These are phyloP conservation scores for Chlorops oryzae DNA, from an alignment of 1,140 invertebrate genomes.

Conservation along the genomic window DNA sequence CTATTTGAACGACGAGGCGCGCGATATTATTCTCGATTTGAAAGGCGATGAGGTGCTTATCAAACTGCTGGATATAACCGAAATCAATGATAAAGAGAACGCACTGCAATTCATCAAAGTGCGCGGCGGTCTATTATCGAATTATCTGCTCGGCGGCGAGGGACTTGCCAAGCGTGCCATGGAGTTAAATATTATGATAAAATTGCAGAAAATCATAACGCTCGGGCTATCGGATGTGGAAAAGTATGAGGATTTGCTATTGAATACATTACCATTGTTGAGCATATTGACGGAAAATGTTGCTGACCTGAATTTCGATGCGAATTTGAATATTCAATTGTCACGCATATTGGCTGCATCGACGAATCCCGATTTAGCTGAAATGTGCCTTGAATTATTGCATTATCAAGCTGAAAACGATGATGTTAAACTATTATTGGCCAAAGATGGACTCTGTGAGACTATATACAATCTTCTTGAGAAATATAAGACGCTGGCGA, in stretches of 20 bases:
- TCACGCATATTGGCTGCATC: slow-evolving; percentile 58
- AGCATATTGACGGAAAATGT: slow-evolving; percentile 68
- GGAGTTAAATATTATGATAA: slow-evolving; percentile 60
- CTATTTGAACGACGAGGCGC: slow-evolving; percentile 72
- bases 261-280: slow-evolving; percentile 65
- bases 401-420: slow-evolving; percentile 71
- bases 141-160: slow-evolving; percentile 71
- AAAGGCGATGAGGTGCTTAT: slow-evolving; percentile 55
- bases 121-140: slow-evolving; percentile 67
- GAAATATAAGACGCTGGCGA: slow-evolving; percentile 58
- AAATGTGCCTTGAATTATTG: slow-evolving; percentile 69
- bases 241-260: slow-evolving; percentile 54
- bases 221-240: slow-evolving; percentile 48
- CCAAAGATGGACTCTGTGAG: slow-evolving; percentile 67
- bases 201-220: slow-evolving; percentile 52
- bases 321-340: slow-evolving; percentile 54
- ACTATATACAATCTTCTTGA: slow-evolving; percentile 68
- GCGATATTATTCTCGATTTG: slow-evolving; percentile 57
- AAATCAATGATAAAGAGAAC: slow-evolving; percentile 33
- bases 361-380: slow-evolving; percentile 61
- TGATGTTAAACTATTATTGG: slow-evolving; percentile 67
- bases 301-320: slow-evolving; percentile 53
- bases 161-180: slow-evolving; percentile 60
- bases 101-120: slow-evolving; percentile 54
- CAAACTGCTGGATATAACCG: slow-evolving; percentile 47